phyloP scores from a whole-genome alignment of 2,113 vertebrate species.

The Entelurus aequoreus region DNA sequence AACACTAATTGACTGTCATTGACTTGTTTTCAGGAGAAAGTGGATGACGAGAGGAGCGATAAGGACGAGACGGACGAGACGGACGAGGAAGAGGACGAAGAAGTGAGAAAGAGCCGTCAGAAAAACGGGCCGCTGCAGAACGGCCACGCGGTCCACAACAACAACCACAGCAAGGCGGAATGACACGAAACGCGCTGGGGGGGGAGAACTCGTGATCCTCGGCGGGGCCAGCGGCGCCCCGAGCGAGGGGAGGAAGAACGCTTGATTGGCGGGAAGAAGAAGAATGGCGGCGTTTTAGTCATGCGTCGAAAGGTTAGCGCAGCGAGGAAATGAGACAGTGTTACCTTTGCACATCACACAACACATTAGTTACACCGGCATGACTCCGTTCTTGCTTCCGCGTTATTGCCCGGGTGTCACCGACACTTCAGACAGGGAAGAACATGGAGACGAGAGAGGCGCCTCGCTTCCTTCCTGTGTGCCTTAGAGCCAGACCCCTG shows the following conservation, averaged over 20 bases:
- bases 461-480: conserved; percentile 49
- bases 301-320: conserved; percentile 25
- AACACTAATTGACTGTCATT: background rate
- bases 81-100: conserved; percentile 64
- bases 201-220: conserved; percentile 45
- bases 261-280: conserved; percentile 8
- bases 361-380: conserved; percentile 36
- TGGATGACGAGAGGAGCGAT: conserved; percentile 90
- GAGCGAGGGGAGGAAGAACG: conserved; percentile 22
- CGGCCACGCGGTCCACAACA: conserved; percentile 79
- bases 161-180: conserved; percentile 81
- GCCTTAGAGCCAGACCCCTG: conserved; percentile 60
- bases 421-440: conserved; percentile 12
- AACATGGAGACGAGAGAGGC: conserved; percentile 35
- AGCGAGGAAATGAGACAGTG: conserved; percentile 35
- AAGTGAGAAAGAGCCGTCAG: conserved; percentile 15
- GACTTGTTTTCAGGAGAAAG: conserved; percentile 60
- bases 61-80: conserved; percentile 88
- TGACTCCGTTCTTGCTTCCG: conserved; percentile 15
- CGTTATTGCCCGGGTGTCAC: conserved; percentile 18
- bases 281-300: conserved; percentile 5
- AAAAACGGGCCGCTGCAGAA: conserved; percentile 81
- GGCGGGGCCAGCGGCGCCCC: background rate
- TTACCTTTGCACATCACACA: conserved; percentile 36
- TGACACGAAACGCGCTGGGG: conserved; percentile 39